Base-by-base conservation (phyloP, 2,797 vertebrate genomes). In the Labroides dimidiatus region DNA sequence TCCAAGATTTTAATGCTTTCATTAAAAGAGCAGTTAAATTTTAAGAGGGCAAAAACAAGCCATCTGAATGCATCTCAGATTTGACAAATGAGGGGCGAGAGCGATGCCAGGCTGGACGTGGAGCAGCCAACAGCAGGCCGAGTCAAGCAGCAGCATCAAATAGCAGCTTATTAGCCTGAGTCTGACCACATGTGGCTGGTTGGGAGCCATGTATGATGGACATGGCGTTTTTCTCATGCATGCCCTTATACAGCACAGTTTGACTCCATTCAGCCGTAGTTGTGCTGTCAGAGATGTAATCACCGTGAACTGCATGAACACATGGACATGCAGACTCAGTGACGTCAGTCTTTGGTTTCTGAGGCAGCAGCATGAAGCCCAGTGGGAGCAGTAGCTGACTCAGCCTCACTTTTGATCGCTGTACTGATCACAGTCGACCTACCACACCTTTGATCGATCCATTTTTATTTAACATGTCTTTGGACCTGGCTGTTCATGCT, bases 1-100 rank as follows among this genome's bases (percentile, higher is more conserved):
- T 87, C 81, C 82, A 84, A 84, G 73, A 66, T 68, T 82, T 87
- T 86, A 83, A 85, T 82, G 80, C 27, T 70, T 78, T 90, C 80
- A 82, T 86, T 87, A 87, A 75, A 89, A 67, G n/a, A 24, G 23
- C 61, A 48, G 58, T 45, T 3, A 60, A 45, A 53, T 42, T 73
- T 80, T 71, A 55, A 74, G 39, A 57, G 56, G 53, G 75, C 53
- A 66, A 68, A 82, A 80, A 72, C 70, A 82, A 77, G 80, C 48
- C 51, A 50, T 47, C 48, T 61, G 62, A 81, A 55, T 72, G 64
- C 73, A 57, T 63, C 51, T 58, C 55, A 58, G 50, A 71, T 62
- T 48, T 76, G 77, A 84, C 76, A 77, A 82, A 78, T 67, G 68
- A 45, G 58, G 23, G 71, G 64, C 14, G 47, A 67, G 54, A 15